phyloP scores from a whole-genome alignment of 1,140 invertebrate genomes.

The Drosophila willistoni region DNA sequence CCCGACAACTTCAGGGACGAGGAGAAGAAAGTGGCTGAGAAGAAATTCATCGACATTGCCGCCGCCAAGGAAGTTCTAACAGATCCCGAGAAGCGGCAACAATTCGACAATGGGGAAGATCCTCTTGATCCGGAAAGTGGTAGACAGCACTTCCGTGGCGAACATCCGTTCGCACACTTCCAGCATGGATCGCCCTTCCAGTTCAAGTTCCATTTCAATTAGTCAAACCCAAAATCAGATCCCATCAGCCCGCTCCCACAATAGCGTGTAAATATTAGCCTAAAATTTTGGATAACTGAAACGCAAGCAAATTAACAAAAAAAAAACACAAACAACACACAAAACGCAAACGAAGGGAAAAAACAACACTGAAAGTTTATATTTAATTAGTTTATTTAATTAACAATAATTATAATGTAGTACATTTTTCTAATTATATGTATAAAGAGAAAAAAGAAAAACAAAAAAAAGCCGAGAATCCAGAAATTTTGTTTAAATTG shows the following conservation, averaged over 20 bases:
- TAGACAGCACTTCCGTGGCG: constrained; percentile 86
- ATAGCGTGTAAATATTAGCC: constrained; percentile 74
- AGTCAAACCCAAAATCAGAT: constrained; percentile 41
- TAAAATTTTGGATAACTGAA: constrained; percentile 59
- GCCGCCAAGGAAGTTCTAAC: constrained; percentile 98
- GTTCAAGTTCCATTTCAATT: constrained; percentile 98
- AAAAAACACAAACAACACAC: constrained; percentile 19
- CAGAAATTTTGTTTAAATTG: not conserved
- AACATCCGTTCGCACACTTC: constrained; percentile 95
- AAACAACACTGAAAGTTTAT: constrained; percentile 61
- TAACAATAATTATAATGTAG: constrained; percentile 77
- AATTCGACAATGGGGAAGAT: constrained; percentile 98
- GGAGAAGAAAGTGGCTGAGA: constrained; percentile 97
- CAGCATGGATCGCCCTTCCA: constrained; percentile 94
- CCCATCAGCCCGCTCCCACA: constrained; percentile 47
- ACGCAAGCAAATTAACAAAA: constrained; percentile 31
- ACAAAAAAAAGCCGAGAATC: constrained; percentile 27
- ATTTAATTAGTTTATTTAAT: constrained; percentile 78
- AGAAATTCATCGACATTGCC: constrained; percentile 99
- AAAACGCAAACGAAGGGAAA: constrained; percentile 44
- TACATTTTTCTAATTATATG: constrained; percentile 80
- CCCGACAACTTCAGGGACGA: constrained; percentile 97
- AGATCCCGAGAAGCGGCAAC: constrained; percentile 94
- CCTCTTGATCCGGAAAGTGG: constrained; percentile 96
- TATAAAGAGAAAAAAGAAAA: constrained; percentile 49